phyloP scores from a whole-genome alignment of 92 coral and sea anemone species.

The Hydrozoanthus gracilis region DNA sequence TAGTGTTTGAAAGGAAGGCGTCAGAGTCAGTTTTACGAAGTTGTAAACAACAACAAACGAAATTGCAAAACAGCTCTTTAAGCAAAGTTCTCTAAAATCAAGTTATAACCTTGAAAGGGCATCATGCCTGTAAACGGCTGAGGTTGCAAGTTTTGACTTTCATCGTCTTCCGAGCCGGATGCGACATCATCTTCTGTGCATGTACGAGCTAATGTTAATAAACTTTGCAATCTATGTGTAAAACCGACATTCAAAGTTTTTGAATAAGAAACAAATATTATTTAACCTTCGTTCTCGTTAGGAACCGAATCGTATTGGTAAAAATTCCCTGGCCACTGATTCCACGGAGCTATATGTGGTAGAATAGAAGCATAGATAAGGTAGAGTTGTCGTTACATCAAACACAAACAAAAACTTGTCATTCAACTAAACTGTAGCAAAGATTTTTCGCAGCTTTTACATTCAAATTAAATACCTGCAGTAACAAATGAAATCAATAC shows the following conservation, averaged over 20 bases:
- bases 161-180: slow-evolving; percentile 26
- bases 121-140: slow-evolving; percentile 6
- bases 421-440: neutral
- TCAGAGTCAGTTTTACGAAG: neutral
- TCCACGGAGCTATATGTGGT: slow-evolving; percentile 56
- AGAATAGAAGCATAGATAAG: slow-evolving; percentile 1
- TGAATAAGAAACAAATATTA: neutral
- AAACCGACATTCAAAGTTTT: neutral
- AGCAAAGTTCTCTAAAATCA: neutral
- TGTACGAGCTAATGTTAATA: neutral
- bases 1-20: neutral
- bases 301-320: slow-evolving; percentile 67
- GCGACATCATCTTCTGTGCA: slow-evolving; percentile 30
- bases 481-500: slow-evolving; percentile 1
- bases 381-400: no score
- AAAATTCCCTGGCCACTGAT: slow-evolving; percentile 62
- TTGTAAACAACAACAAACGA: neutral
- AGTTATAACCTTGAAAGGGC: slow-evolving; percentile 44
- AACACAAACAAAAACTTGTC: no score
- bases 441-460: neutral
- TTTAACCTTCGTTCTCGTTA: slow-evolving; percentile 66
- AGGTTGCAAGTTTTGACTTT: neutral
- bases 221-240: neutral
- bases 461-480: slow-evolving; percentile 25
- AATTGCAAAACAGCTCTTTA: neutral